phyloP scores from a whole-genome alignment of 2,888 invertebrate genomes.

The Melipona beecheii region DNA sequence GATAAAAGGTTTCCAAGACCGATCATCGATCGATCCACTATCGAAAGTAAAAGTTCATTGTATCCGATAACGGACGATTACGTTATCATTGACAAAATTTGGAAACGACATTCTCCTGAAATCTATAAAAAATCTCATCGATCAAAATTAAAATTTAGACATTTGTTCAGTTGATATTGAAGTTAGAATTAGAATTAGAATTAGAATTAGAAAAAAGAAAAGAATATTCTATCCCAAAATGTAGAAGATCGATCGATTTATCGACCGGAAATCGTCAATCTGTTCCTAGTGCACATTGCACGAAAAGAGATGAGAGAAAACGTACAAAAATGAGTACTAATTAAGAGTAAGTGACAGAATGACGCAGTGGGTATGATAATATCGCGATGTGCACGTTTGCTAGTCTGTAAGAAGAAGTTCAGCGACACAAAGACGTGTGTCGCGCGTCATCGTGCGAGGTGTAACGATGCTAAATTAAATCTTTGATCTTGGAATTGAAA shows the following conservation, averaged over 20 bases:
- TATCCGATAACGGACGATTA: background rate
- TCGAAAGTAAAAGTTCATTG: background rate
- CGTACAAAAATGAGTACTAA: constrained; percentile 66
- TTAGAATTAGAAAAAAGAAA: background rate
- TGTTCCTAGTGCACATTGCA: constrained; percentile 74
- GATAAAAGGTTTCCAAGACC: constrained; percentile 50
- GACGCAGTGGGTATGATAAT: constrained; percentile 60
- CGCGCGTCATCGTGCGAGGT: constrained; percentile 40
- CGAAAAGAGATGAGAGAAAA: constrained; percentile 49
- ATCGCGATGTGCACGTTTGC: constrained; percentile 62
- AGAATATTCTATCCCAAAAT: background rate
- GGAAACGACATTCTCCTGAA: no score
- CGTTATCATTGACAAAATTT: background rate
- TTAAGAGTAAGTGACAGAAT: constrained; percentile 63
- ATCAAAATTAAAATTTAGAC: background rate
- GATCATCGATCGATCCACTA: constrained; percentile 21
- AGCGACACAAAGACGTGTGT: background rate
- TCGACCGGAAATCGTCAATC: constrained; percentile 50
- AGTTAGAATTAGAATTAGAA: no score
- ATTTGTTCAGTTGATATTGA: background rate
- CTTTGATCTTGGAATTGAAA: constrained; percentile 21
- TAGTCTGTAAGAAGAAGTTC: constrained; percentile 63
- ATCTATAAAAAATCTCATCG: no score
- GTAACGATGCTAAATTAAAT: constrained; percentile 27
- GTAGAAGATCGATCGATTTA: constrained; percentile 37